Evolutionary conservation across 2,113 vertebrate genomes (phyloP).

Genomic region (Hippolais icterina): DNA sequence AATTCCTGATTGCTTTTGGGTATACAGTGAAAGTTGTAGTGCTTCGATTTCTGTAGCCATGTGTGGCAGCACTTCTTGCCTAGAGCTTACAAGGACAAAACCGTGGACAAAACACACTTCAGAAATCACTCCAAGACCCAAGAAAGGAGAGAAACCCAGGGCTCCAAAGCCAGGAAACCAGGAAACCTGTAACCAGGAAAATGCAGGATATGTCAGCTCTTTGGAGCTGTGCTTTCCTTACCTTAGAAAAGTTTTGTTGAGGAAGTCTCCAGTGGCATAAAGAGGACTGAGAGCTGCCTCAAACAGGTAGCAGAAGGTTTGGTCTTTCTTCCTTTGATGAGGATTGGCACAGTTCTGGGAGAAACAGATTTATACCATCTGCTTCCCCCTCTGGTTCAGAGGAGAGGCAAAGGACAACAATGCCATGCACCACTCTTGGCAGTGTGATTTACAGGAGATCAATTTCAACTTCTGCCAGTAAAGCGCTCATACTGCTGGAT

Average conservation of each 20-base stretch:
- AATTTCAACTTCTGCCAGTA: neutral
- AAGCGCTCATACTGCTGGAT: neutral
- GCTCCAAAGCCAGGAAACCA: neutral
- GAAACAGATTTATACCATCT: conserved; percentile 35
- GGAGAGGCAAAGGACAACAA: conserved; percentile 25
- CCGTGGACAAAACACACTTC: neutral
- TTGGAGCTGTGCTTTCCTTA: neutral
- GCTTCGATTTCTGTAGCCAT: neutral
- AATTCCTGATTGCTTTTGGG: neutral
- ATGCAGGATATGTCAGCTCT: neutral
- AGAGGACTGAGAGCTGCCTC: neutral
- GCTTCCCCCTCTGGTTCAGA: conserved; percentile 26
- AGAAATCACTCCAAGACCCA: neutral
- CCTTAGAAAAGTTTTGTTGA: neutral
- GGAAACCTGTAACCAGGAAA: neutral
- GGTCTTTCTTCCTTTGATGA: neutral
- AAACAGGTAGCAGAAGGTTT: neutral
- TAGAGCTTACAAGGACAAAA: neutral
- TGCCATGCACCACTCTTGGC: neutral
- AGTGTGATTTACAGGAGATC: neutral
- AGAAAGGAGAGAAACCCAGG: neutral
- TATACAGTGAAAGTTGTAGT: neutral
- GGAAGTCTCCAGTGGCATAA: neutral
- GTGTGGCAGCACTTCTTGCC: neutral
- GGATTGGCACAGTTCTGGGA: neutral